Evolutionary conservation across 2,888 invertebrate genomes (phyloP).

Genomic region (Caenorhabditis sp.): DNA sequence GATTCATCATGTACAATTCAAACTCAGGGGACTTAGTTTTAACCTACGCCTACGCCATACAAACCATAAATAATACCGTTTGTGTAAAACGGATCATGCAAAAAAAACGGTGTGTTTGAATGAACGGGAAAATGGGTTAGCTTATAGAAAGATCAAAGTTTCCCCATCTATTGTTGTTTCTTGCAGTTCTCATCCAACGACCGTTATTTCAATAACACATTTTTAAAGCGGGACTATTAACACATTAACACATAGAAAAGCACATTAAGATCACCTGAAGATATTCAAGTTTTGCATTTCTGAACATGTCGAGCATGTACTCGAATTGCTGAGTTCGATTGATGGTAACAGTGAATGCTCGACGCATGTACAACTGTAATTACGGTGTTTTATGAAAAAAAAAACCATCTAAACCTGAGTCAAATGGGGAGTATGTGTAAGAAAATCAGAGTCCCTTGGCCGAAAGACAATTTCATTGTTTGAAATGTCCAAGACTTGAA

Average conservation of each 20-base stretch:
- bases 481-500: slow-evolving; percentile 78
- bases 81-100: slow-evolving; percentile 44
- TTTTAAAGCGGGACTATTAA: too few species aligned
- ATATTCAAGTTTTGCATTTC: slow-evolving; percentile 77
- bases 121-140: too few species aligned
- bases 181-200: too few species aligned
- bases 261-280: slow-evolving; percentile 71
- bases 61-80: slow-evolving; percentile 16
- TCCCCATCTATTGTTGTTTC: too few species aligned
- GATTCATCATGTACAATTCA: slow-evolving; percentile 42
- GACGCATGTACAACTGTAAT: slow-evolving; percentile 79
- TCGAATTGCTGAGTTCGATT: slow-evolving; percentile 80
- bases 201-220: too few species aligned
- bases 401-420: slow-evolving; percentile 69
- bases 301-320: slow-evolving; percentile 80
- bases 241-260: too few species aligned
- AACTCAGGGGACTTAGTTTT: slow-evolving; percentile 33
- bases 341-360: slow-evolving; percentile 80
- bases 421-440: slow-evolving; percentile 78
- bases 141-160: too few species aligned
- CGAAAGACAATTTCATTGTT: slow-evolving; percentile 80
- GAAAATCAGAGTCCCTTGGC: slow-evolving; percentile 76
- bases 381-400: background rate
- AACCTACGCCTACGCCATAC: slow-evolving; percentile 37
- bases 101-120: too few species aligned